These are phyloP conservation scores for Netelia fuscicornis DNA, from an alignment of 2,888 invertebrate species.

Conservation along the genomic window DNA sequence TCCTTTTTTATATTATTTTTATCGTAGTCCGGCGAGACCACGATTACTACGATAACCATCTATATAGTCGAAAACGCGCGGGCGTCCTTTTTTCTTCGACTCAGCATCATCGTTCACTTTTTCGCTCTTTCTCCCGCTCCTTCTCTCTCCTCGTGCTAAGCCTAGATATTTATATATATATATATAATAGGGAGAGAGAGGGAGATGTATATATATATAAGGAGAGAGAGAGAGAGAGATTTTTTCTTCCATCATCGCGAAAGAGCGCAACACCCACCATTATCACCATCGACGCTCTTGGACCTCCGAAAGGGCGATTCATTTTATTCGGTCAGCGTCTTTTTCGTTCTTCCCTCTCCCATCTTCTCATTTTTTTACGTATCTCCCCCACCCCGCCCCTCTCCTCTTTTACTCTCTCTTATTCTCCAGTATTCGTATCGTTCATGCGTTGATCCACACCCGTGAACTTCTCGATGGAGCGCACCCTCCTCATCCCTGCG, in stretches of 20 bases:
- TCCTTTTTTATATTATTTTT: conserved; percentile 72
- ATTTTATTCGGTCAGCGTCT: conserved; percentile 71
- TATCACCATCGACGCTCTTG: conserved; percentile 71
- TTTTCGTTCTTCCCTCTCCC: conserved; percentile 9
- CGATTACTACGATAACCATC: conserved; percentile 82
- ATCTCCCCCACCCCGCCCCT: neutral
- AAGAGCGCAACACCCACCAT: conserved; percentile 62
- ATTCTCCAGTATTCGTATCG: conserved; percentile 1
- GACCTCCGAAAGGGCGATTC: conserved; percentile 72
- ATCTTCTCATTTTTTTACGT: conserved; percentile 6
- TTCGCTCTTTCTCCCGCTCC: conserved; percentile 33
- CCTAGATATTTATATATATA: conserved; percentile 42
- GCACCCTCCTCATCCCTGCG: neutral
- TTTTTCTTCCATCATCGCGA: conserved; percentile 43
- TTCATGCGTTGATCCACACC: conserved; percentile 40
- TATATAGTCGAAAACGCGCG: conserved; percentile 69
- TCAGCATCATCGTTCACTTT: conserved; percentile 69
- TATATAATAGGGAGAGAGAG: too few species aligned
- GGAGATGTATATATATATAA: too few species aligned
- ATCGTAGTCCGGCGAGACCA: conserved; percentile 72
- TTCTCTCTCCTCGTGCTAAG: conserved; percentile 9
- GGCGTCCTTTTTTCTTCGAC: conserved; percentile 68
- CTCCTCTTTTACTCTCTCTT: conserved; percentile 28
- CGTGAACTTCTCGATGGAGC: conserved; percentile 17
- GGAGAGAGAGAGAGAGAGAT: too few species aligned